Evolutionary conservation across 1,140 invertebrate genomes (phyloP), one percentile per base, ranked within the genome.

Genomic region (Drosophila littoralis): DNA sequence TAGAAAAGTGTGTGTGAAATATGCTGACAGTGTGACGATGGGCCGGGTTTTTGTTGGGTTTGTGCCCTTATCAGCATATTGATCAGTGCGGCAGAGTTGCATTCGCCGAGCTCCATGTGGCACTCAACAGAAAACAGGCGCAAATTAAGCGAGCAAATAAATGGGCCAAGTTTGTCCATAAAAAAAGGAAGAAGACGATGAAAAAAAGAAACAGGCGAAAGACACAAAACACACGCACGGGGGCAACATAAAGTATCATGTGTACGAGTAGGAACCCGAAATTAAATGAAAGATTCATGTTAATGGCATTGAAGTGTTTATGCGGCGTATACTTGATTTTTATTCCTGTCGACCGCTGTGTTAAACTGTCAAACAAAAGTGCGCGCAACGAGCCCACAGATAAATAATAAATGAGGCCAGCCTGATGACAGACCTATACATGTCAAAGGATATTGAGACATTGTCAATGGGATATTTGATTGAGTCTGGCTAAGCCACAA

Each of bases 281-380:
- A 72, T 42, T 51, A 59, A 38, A 48, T 73, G 48, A 73, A 73
- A 55, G 63, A 72, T 73, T 67, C 55, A 67, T 71, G 61, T 51
- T 65, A 67, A 72, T 72, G 17, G 63, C 54, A 59, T 51, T 36
- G 45, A 54, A 66, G 61, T 71, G 61, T 65, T 71, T 66, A 66
- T 46, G 69, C 51, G 61, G 61, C 61, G 68, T 71, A 66, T 71
- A 48, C 63, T 72, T 66, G 69, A 72, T 72, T 58, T 57, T 13
- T 51, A 32, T 42, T 36, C 40, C 40, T 40, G 17, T 40, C 22
- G 43, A 15, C 43, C 43, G 13, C 15, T 17, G 8, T 12, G 33
- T 7, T 13, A 17, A 46, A 15, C 35, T 48, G 43, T 15, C 32
- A 15, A 13, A 22, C 50, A 15, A 51, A 51, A 35, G 15, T 52